Conservation (phyloP, 2,888 invertebrate genomes). For the Teleogryllus oceanicus region DNA sequence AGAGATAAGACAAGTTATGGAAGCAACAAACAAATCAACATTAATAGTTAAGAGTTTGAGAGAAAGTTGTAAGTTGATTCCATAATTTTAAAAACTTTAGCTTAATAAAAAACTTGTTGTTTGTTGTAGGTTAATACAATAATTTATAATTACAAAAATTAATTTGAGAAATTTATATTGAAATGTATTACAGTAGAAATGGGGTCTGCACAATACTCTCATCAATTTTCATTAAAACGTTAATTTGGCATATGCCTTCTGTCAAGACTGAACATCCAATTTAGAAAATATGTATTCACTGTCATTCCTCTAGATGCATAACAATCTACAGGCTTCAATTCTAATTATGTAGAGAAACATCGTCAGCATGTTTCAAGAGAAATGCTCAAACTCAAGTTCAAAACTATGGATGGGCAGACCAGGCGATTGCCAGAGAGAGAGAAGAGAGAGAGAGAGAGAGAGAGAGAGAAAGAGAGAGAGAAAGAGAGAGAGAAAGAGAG, state of each 20-base stretch:
- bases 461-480: neutral
- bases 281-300: no score
- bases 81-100: neutral
- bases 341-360: no score
- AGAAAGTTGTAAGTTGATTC: neutral
- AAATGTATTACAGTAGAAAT: neutral
- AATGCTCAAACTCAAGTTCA: no score
- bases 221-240: neutral
- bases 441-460: neutral
- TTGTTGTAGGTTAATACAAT: neutral
- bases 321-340: no score
- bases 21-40: no score
- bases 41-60: slow-evolving; percentile 28
- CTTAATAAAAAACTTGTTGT: neutral
- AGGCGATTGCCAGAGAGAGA: neutral
- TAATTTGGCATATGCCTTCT: no score
- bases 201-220: neutral
- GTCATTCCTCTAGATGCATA: no score
- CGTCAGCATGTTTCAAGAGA: no score
- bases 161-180: neutral
- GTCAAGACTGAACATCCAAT: no score
- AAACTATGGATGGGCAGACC: no score
- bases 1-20: no score
- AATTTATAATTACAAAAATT: neutral
- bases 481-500: neutral